Conservation (phyloP, 1,140 invertebrate species). For the Conopomorpha cramerella region DNA sequence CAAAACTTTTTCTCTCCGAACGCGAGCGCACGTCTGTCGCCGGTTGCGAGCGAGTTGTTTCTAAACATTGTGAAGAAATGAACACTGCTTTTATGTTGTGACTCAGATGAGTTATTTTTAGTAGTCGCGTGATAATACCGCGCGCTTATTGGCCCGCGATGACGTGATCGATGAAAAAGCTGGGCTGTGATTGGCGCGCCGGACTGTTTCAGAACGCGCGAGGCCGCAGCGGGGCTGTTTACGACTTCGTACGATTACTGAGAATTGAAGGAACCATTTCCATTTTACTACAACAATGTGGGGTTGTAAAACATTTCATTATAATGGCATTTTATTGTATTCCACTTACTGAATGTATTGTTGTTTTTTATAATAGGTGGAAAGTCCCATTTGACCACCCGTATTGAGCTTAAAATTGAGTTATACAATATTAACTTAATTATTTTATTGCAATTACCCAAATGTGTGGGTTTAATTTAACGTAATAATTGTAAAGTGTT, state of each 20-base stretch:
- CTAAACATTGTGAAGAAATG: conserved; percentile 58
- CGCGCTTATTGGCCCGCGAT: conserved; percentile 42
- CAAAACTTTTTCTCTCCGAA: conserved; percentile 48
- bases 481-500: no score
- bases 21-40: conserved; percentile 31
- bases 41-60: conserved; percentile 45
- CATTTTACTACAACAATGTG: conserved; percentile 16
- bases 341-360: neutral
- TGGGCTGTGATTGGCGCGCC: conserved; percentile 24
- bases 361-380: neutral
- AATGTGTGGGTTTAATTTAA: no score
- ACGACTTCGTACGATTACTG: conserved; percentile 58
- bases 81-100: conserved; percentile 61
- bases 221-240: conserved; percentile 58
- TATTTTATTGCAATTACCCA: no score
- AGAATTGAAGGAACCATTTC: conserved; percentile 41
- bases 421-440: neutral
- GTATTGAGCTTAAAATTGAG: neutral
- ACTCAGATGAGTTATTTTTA: conserved; percentile 63
- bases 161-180: conserved; percentile 34
- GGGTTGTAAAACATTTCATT: neutral
- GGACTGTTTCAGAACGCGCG: conserved; percentile 32
- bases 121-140: conserved; percentile 43
- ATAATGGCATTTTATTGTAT: neutral
- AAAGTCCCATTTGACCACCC: neutral